Base-by-base conservation (phyloP, 2,888 invertebrate genomes). In the Sicus ferrugineus region DNA sequence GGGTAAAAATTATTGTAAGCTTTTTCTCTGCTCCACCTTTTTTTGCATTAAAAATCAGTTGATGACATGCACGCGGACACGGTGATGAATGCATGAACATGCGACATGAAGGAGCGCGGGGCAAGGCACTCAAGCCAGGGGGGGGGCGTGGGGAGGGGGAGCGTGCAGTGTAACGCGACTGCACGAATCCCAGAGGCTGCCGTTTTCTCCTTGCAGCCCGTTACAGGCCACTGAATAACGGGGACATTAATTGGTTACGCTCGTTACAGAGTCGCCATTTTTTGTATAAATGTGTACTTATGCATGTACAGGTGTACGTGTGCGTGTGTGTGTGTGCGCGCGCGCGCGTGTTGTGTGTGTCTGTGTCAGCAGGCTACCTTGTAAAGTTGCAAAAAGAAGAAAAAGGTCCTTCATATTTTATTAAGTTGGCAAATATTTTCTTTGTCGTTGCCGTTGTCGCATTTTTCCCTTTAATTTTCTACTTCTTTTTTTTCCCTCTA, bases 221-320 rank as follows among this genome's bases (percentile, higher is more conserved):
- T 59, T 59, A 59, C 67, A 67, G 67, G 67, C 59, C 67, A 67
- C 34, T 59, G 67, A 38, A 67, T 67, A 67, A 67, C 67, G 59
- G 59, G 59, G 67, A 67, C 67, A 59, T 67, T 67, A 67, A 67
- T 67, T 67, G 67, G 48, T 23, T 59, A 30, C 54, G 21, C 46
- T 67, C 67, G 46, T 59, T 59, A 23, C 67, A 46, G 30, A 28
- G 58, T 67, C n/a, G n/a, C n/a, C n/a, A n/a, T 64, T 64, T 5
- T 50, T 34, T 21, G 21, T 54, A 54, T 30, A 46, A 28, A 11
- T 66, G 46, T 56, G 30, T 31, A 28, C 4, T 16, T 50, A n/a
- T 34, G 50, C 9, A 19, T 66, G 56, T 23, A 30, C 16, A 26
- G 7, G 16, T 42, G 42, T 16, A 42, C n/a, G 42, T n/a, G 26